phyloP scores from a whole-genome alignment of 2,113 vertebrate genomes.

The Ramphastos sulfuratus region DNA sequence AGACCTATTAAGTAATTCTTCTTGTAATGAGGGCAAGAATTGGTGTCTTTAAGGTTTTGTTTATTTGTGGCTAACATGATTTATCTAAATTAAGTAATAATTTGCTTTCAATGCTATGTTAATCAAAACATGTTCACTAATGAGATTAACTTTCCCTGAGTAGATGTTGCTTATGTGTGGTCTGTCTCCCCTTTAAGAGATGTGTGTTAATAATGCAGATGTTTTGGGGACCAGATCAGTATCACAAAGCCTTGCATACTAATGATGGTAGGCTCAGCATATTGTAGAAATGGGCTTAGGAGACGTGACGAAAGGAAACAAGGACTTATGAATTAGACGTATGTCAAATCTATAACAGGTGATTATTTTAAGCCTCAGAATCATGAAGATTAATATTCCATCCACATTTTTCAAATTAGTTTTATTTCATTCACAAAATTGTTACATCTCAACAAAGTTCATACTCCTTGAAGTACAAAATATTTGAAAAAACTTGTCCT shows the following conservation, averaged over 20 bases:
- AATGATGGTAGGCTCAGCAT: background rate
- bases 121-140: conserved; percentile 26
- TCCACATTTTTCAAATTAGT: background rate
- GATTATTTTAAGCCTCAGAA: background rate
- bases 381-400: background rate
- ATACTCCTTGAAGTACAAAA: background rate
- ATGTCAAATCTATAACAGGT: background rate
- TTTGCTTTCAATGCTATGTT: background rate
- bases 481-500: background rate
- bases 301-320: background rate
- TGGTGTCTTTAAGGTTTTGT: background rate
- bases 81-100: conserved; percentile 32
- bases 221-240: rapidly evolving
- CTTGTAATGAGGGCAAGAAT: conserved; percentile 5
- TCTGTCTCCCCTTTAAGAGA: background rate
- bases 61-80: conserved; percentile 13
- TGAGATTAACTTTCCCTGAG: background rate
- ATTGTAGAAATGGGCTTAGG: background rate
- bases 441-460: background rate
- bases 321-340: rapidly evolving
- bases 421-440: background rate
- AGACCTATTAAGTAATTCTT: background rate
- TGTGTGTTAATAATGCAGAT: background rate
- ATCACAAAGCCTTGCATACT: background rate
- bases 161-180: background rate